phyloP scores from a whole-genome alignment of 1,140 invertebrate genomes.

The Ceratosolen solmsi region DNA sequence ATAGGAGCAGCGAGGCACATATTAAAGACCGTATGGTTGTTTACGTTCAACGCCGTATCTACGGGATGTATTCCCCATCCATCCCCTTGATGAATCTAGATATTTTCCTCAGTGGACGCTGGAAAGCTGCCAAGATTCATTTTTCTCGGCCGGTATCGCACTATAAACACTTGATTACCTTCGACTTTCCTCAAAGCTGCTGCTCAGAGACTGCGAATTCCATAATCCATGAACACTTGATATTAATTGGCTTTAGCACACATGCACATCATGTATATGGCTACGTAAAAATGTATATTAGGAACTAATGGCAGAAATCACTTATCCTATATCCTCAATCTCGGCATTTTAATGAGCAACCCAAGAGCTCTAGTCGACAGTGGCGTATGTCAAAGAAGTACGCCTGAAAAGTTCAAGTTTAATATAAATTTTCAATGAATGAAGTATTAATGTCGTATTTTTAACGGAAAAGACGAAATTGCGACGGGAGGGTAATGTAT shows the following conservation, averaged over 20 bases:
- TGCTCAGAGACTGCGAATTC: too few relatives aligned
- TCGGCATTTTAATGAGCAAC: neutral
- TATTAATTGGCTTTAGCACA: neutral
- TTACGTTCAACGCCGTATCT: neutral
- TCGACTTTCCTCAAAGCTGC: neutral
- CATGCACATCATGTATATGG: neutral
- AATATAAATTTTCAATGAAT: neutral
- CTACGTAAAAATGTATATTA: neutral
- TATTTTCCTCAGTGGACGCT: too few relatives aligned
- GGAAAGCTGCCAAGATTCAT: neutral
- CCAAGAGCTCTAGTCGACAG: neutral
- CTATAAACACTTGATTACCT: neutral
- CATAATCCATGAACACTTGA: neutral
- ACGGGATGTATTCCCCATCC: too few relatives aligned
- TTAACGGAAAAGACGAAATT: neutral
- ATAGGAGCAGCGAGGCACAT: slow-evolving; percentile 51
- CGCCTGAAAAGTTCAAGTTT: neutral
- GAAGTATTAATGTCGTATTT: neutral
- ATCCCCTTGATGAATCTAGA: too few relatives aligned
- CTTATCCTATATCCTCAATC: neutral
- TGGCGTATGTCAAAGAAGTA: neutral
- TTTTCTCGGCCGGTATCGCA: neutral
- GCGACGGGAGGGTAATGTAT: neutral
- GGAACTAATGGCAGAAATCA: neutral
- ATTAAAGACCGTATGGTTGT: neutral